Percentiles rank a stretch among this genome's conserved stretches.
phyloP scores from a whole-genome alignment of 1,140 invertebrate genomes.

The Aphidius gifuensis region DNA sequence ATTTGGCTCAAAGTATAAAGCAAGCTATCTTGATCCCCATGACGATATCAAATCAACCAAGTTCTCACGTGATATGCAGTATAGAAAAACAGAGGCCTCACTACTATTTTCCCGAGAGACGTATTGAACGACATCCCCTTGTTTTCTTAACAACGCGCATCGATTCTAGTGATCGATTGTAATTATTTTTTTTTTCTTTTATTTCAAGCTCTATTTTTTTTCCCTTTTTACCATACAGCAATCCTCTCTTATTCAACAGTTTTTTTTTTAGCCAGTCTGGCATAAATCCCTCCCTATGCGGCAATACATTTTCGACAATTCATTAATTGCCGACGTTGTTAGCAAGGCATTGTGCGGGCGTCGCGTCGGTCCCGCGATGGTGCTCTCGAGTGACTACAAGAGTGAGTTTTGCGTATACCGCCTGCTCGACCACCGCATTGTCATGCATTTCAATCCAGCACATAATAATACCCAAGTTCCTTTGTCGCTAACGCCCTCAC shows the following conservation, averaged over 20 bases:
- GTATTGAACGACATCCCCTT: conserved; percentile 3
- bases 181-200: not conserved
- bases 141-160: conserved; percentile 4
- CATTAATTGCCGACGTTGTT: conserved; percentile 47
- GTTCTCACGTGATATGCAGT: not conserved
- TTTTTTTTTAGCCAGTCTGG: conserved; percentile 11
- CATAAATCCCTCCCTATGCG: conserved; percentile 24
- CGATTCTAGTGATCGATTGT: not conserved
- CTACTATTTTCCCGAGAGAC: conserved; percentile 2
- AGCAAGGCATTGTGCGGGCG: conserved; percentile 36
- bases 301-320: conserved; percentile 36
- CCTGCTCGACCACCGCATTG: conserved; percentile 27
- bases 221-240: not conserved
- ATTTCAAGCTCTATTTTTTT: too few species aligned
- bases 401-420: not conserved
- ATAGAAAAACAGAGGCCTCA: not conserved
- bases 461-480: conserved; percentile 40
- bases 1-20: not conserved
- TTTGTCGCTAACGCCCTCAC: conserved; percentile 41
- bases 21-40: too few species aligned
- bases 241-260: not conserved
- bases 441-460: conserved; percentile 36
- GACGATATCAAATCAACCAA: conserved; percentile 2
- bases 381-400: conserved; percentile 30
- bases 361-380: conserved; percentile 32